Evolutionary conservation across 2,888 invertebrate genomes (phyloP), one percentile per base, ranked within the genome.

Genomic region (Calliphora vomitoria): DNA sequence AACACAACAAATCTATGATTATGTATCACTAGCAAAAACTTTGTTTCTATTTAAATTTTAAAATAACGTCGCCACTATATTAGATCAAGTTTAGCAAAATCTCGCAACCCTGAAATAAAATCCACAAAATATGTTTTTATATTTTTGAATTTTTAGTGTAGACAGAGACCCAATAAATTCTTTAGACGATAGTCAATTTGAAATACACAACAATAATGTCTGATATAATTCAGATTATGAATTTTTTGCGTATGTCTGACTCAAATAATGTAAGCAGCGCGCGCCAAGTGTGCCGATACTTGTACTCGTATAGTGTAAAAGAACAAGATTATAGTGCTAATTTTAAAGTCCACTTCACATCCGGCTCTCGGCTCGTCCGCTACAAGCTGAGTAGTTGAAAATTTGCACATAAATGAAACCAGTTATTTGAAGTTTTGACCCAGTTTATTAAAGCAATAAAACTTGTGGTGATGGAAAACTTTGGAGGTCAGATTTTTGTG

Each of bases 361-460:
- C 44, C 68, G 68, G 47, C 47, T 31, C 13, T 60, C 20, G 68
- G 15, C 15, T 31, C 31, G 68, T 68, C 68, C 38, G 47, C 44
- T 47, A 25, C 15, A 47, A 44, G 47, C 5, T 68, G 44, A 31
- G 18, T 31, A 15, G 15, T 47, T 25, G 15, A 68, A 47, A 68
- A 44, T 68, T 68, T 68, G 68, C 68, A 68, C 5, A 66, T 18
- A 44, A 41, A 18, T 66, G 8, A 18, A 68, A 68, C 44, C 8
- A 47, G 68, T 50, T 68, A 47, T 13, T 68, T 13, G 44, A 68
- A 25, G 47, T 47, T 68, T 47, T 68, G 68, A 68, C 68, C 68
- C 47, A 47, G 47, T 47, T 68, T 47, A 68, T 25, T 8, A 68
- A 25, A 6, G 20, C 38, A n/a, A 64, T 13, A 38, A 64, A 38